Base-by-base conservation (phyloP, 2,888 invertebrate species). In the Kryphioiulus occultus region DNA sequence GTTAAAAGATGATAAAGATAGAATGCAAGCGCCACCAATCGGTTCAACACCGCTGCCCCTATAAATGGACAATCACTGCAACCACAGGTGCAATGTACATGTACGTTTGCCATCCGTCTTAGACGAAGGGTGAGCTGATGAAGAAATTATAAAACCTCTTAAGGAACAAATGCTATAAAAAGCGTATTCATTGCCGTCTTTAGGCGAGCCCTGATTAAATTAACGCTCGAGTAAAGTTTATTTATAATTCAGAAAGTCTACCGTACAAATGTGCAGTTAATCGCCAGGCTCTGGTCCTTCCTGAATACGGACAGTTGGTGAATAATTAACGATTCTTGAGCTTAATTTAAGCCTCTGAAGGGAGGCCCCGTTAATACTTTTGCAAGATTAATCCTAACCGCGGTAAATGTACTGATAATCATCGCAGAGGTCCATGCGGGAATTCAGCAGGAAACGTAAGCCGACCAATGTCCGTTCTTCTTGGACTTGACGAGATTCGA, bases 241-340 rank as follows among this genome's bases (percentile, higher is more conserved):
- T 53, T 53, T n/a, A 53, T 53, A 53, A 53, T 53, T 53, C n/a
- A 53, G 19, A 53, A 53, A 53, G 53, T 19, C n/a, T n/a, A 7
- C n/a, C 12, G 1, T 15, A 53, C 19, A 53, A 12, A 53, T 19
- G 1, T 12, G 47, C n/a, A 17, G 19, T 53, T 53, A 53, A 53
- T 53, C 53, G 53, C 19, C 10, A n/a, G 53, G 19, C 1, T 19
- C n/a, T 19, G n/a, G 53, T n/a, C 53, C 4, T 19, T 53, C 19
- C 53, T 15, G 5, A 53, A 53, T 53, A 19, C 53, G 53, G 53
- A 53, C 53, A 53, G 53, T 53, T 53, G 7, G n/a, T 53, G 53
- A 53, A 53, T 53, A 53, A 53, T 53, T 53, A 53, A 53, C n/a
- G 53, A 53, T 53, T 53, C 53, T n/a, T 53, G 53, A 53, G 53